Evolutionary conservation across 1,140 invertebrate species (phyloP), one percentile per base, ranked within the genome.

Genomic region (Drosophila sturtevanti): DNA sequence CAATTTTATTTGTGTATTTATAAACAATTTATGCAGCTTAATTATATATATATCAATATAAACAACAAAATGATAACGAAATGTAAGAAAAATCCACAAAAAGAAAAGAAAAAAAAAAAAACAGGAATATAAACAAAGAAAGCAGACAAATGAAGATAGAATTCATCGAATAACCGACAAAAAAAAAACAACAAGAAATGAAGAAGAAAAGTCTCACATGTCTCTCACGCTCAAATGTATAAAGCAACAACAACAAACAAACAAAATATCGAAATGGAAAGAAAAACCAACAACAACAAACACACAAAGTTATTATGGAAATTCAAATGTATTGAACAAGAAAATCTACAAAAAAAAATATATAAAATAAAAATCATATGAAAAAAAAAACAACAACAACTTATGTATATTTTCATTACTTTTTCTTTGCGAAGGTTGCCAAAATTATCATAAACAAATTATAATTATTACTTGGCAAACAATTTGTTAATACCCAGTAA

Each of bases 11-110:
- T 90, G 81, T 90, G 75, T 82, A 90, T 90, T 90, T 90, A 90
- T 90, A 81, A 90, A 86, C 75, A 90, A 79, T 81, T 48, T 90
- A 82, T 90, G 87, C 86, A 89, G 81, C 82, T 86, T 89, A 89
- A 89, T 87, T 87, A 79, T 87, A 90, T 76, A 16, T 48, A 48
- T 48, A 31, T 31, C 27, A 6, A 31, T 31, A 31, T 31, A 31
- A 31, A 31, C 27, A 31, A 31, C 3, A 31, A 48, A 48, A 48
- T 11, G 16, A 48, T 21, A 48, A 48, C 41, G 9, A 48, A 48
- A 48, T 48, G 41, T 48, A 48, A 81, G 56, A 68, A 68, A 64
- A 69, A 75, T 63, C 58, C 64, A 65, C 74, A 75, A 78, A 87
- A 72, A 74, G 62, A 38, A 70, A 67, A 59, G n/a, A 75, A 72